These are phyloP conservation scores for Gobio occitaniae DNA, from an alignment of 2,797 vertebrate genomes.

Conservation along the genomic window DNA sequence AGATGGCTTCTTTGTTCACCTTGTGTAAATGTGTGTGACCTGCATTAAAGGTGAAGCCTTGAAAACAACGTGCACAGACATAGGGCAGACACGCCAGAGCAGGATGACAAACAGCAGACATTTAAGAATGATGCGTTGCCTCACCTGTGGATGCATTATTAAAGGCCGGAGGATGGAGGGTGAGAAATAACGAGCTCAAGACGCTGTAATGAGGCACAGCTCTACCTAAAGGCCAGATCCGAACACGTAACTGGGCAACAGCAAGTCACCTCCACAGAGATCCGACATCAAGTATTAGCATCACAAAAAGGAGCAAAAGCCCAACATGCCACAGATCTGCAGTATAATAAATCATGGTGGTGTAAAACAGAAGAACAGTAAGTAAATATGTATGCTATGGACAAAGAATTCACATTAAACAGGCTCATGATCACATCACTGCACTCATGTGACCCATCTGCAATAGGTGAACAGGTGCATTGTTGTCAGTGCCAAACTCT, in stretches of 20 bases:
- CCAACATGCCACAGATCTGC: constrained; percentile 8
- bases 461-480: not conserved
- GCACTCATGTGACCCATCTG: not conserved
- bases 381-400: constrained; percentile 1
- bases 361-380: constrained; percentile 26
- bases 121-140: constrained; percentile 43
- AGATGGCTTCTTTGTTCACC: not conserved
- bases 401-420: not conserved
- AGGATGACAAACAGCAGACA: constrained; percentile 59
- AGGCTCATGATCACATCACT: constrained; percentile 4
- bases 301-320: constrained; percentile 18
- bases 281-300: constrained; percentile 49
- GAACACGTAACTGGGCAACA: constrained; percentile 36
- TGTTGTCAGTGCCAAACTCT: not conserved
- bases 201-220: constrained; percentile 47
- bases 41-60: constrained; percentile 19
- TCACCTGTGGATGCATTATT: constrained; percentile 60
- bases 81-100: constrained; percentile 23
- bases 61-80: not conserved
- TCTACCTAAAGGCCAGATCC: constrained; percentile 43
- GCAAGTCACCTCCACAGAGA: constrained; percentile 50
- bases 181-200: constrained; percentile 44
- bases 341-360: constrained; percentile 20
- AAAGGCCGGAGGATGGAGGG: constrained; percentile 15
- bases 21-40: not conserved